Base-by-base conservation (phyloP, 64 coral and sea anemone genomes). In the Anthopleura sola region DNA sequence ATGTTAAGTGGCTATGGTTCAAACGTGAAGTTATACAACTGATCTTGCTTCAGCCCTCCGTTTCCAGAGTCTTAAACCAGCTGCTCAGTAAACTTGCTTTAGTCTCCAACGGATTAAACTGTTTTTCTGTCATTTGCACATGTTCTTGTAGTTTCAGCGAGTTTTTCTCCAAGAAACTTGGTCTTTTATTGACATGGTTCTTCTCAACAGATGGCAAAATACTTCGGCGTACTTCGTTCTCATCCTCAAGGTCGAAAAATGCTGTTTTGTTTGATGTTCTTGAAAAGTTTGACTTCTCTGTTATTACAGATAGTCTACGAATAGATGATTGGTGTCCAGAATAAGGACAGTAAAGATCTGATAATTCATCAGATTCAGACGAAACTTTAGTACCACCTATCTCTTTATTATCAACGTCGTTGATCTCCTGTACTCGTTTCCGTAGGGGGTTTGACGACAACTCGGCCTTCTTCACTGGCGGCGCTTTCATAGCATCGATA, bases 11-110 rank as follows among this genome's bases (percentile, higher is more conserved):
- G 40, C 9, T 44, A n/a, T n/a, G n/a, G n/a, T 44, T 44, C 40
- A 44, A 44, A 44, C 40, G 40, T 44, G n/a, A n/a, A n/a, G n/a
- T 8, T 44, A 44, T 44, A 44, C 34, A 34, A 32, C 26, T 34
- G 12, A n/a, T 15, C 14, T 15, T 29, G 2, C 29, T 34, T 71
- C 24, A 62, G 13, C 58, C 58, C 15, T 34, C 66, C 28, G 20
- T 79, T 33, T 87, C 36, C 23, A 87, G 24, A 12, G 48, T 55
- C 33, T 87, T 24, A 33, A 87, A 56, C 86, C 86, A 87, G 36
- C 53, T 87, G 26, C 49, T 55, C 75, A 87, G 19, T 38, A 87
- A 46, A 23, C 28, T 4, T 14, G 49, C 75, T 80, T 87, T 87
- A 40, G 7, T 40, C 33, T 40, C 56, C 15, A 87, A 38, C 24